Evolutionary conservation across 2,888 invertebrate species (phyloP), one percentile per base, ranked within the genome.

Genomic region (Alsophila aescularia): DNA sequence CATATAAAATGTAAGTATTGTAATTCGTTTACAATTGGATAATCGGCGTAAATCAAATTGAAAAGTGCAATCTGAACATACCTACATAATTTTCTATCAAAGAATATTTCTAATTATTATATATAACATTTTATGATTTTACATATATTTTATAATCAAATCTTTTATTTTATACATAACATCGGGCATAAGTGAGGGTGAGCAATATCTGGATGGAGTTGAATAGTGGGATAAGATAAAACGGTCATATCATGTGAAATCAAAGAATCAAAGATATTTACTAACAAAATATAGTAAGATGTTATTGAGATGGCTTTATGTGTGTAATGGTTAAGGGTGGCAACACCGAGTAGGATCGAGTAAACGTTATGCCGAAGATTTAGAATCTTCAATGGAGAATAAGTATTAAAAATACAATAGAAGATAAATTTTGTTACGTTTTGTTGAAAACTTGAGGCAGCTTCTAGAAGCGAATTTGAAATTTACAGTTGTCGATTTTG

Each of bases 211-310:
- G 77, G 75, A 55, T 72, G 70, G 69, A 78, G 74, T 79, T 66
- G 78, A 77, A 73, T 83, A 84, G 79, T 70, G 74, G 69, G 79
- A 73, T 83, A 79, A 81, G 76, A 73, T 75, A 77, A 79, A 87
- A 80, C 75, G 88, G 85, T 90, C 90, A 90, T 90, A 90, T 90
- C 90, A 90, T 82, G 82, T 79, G 85, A 79, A 88, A 84, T 81
- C 83, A 85, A 83, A 83, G 81, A 71, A 65, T 62, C 60, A 64
- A 66, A 63, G 73, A 51, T 82, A 78, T 81, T 77, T 87, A 75
- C 83, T 81, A 81, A 82, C 79, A 77, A 81, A n/a, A 77, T 55
- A 75, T 77, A 80, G 78, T 83, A 81, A 78, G 76, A 81, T 77
- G 74, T 55, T 79, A 79, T 75, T 73, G 75, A 82, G 77, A 77